Percentiles rank a stretch among this genome's conserved stretches.
Evolutionary conservation across 2,113 vertebrate genomes (phyloP).

Genomic region (Motacilla tschutschensis): DNA sequence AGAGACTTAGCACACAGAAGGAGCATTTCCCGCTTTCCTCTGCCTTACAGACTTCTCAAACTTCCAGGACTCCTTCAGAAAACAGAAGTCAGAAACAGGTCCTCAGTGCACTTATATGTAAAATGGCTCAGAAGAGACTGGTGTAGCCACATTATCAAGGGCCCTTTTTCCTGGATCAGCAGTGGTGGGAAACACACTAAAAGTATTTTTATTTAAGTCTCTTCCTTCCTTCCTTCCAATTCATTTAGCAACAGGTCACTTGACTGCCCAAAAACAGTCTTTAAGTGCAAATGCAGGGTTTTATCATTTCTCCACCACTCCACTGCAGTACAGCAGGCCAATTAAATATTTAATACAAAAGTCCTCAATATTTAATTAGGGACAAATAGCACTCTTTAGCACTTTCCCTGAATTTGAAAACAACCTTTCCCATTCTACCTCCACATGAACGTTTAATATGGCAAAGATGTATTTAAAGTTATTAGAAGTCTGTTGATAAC

Average conservation of each 20-base stretch:
- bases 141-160: not conserved
- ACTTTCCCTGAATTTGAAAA: slow-evolving; percentile 35
- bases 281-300: slow-evolving; percentile 24
- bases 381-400: slow-evolving; percentile 54
- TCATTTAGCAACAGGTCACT: slow-evolving; percentile 7
- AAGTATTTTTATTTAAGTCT: not conserved
- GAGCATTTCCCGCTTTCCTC: not conserved
- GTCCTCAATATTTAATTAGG: slow-evolving; percentile 73
- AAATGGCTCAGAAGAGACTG: not conserved
- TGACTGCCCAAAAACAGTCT: not conserved
- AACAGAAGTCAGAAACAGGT: not conserved
- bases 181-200: not conserved
- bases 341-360: slow-evolving; percentile 71
- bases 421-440: slow-evolving; percentile 3
- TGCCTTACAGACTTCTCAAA: not conserved
- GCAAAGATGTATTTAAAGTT: not conserved
- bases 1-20: not conserved
- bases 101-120: accelerated
- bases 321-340: slow-evolving; percentile 36
- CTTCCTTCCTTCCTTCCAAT: not conserved
- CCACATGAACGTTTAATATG: not conserved
- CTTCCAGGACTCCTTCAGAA: not conserved
- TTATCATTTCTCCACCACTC: slow-evolving; percentile 39
- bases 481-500: not conserved
- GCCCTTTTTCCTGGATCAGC: not conserved